Base-by-base conservation (phyloP, 2,888 invertebrate species). In the Allophyes oxyacanthae region DNA sequence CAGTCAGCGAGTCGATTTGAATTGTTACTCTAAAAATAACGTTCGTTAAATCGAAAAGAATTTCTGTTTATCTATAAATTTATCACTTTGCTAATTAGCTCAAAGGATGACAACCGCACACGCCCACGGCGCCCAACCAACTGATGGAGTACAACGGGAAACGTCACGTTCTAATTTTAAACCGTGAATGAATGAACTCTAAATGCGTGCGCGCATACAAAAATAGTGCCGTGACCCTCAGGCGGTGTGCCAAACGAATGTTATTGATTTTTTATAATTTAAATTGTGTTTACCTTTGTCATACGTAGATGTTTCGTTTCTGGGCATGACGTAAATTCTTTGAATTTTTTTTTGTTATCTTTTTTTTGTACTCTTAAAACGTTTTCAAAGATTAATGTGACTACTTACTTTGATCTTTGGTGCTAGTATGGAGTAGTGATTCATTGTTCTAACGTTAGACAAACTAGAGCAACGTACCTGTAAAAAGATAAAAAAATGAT, bases 141-240 rank as follows among this genome's bases (percentile, higher is more conserved):
- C 73, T 77, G 77, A 72, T 64, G 68, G 64, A 72, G 50, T 72
- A 69, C 77, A 71, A 79, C 77, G 79, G 79, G 79, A 81, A 80
- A 76, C 78, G 78, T 71, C 75, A 68, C 72, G 72, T 83, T 87
- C 88, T 87, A 88, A 81, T 82, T 85, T 82, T 87, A 86, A 84
- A 82, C 66, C 43, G 54, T 75, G 87, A 87, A 89, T 92, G 90
- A 91, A 91, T 91, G 91, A 91, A 91, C 90, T 88, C 82, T 83
- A 77, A 80, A 83, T 86, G 90, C 88, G 88, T 82, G 83, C 76
- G 83, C 86, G 85, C 84, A 75, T 73, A 68, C 74, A 81, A 85
- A 89, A 86, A 88, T 81, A 76, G 74, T 72, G 74, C 54, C 75
- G 75, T 84, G 85, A 85, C 87, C 84, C 84, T 75, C 85, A 81